A percentile compares a stretch with the other conserved stretches of the same genome.
phyloP scores from a whole-genome alignment of 37 sponge, comb jelly and placozoan genomes.

The Dysidea cf. avara region DNA sequence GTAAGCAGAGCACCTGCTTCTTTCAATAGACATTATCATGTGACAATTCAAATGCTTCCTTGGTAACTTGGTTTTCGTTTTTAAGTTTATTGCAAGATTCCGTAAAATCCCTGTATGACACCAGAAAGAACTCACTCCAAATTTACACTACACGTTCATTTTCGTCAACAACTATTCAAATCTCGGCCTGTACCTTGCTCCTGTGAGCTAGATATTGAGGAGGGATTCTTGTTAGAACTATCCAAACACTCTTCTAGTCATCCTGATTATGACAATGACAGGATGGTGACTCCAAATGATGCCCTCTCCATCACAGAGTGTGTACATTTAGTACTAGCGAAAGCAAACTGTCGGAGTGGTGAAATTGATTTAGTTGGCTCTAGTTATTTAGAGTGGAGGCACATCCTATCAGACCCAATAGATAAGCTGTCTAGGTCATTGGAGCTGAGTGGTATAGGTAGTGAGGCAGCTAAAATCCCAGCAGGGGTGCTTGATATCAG shows the following conservation, averaged over 20 bases:
- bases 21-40: too few species aligned
- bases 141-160: conserved; percentile 79
- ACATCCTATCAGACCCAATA: conserved; percentile 28
- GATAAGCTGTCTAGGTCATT: conserved; percentile 16
- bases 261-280: not conserved
- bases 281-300: conserved; percentile 17
- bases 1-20: too few species aligned
- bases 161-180: conserved; percentile 69
- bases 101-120: too few species aligned
- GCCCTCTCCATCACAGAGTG: conserved; percentile 60
- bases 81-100: too few species aligned
- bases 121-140: conserved; percentile 11
- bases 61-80: too few species aligned
- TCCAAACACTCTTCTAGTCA: not conserved
- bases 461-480: conserved; percentile 65
- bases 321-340: conserved; percentile 70
- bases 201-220: conserved; percentile 77
- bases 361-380: conserved; percentile 61
- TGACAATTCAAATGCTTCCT: too few species aligned
- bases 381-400: conserved; percentile 73
- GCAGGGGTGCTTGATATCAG: conserved; percentile 74
- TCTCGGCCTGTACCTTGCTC: conserved; percentile 74
- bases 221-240: conserved; percentile 78
- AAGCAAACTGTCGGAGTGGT: conserved; percentile 34
- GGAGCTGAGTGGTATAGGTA: conserved; percentile 74